Base-by-base conservation (phyloP, 2,888 invertebrate genomes). In the Hirtodrosophila trivittata region DNA sequence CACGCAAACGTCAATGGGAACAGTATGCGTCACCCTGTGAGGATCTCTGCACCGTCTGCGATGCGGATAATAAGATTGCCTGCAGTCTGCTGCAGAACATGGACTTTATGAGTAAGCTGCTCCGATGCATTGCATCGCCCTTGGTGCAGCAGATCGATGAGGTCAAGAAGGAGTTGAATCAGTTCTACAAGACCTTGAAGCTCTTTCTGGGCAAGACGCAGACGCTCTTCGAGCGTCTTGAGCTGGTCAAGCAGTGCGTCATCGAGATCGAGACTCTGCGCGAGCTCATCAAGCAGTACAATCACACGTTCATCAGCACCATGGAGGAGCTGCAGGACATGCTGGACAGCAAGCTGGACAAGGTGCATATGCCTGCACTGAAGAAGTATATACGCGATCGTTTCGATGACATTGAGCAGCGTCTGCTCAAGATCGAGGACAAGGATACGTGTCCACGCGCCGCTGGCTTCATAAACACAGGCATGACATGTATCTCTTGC, bases 291-390 rank as follows among this genome's bases (percentile, higher is more conserved):
- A 51, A 75, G 1, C 66, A 77, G 0, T 75, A 89, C 26, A 74
- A 86, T 12, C 12, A 56, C 0, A 75, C 78, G 0, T 89, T 91
- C 18, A 18, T 90, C 0, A 60, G 62, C 12, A 83, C 89, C 41
- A 89, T 91, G 87, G 87, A 88, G 66, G 90, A 90, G 56, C 68
- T 90, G 38, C 90, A 90, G 77, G 90, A 90, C 1, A 90, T 90
- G 87, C 63, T 90, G 12, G 90, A 90, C 43, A 70, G 86, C 2
- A 90, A 91, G 55, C 45, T 90, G 59, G 89, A 90, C 45, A 90
- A 90, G 50, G 70, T 87, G 0, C 88, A 90, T 35, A 85, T 90
- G 58, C 89, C 90, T 16, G 77, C 89, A 0, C 54, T 90, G 1
- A 90, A 91, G 58, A 88, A 86, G 37, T 89, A 82, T 33, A 80